phyloP scores from a whole-genome alignment of 35 echinoderm and acorn worm genomes.

The Amphiura filiformis region DNA sequence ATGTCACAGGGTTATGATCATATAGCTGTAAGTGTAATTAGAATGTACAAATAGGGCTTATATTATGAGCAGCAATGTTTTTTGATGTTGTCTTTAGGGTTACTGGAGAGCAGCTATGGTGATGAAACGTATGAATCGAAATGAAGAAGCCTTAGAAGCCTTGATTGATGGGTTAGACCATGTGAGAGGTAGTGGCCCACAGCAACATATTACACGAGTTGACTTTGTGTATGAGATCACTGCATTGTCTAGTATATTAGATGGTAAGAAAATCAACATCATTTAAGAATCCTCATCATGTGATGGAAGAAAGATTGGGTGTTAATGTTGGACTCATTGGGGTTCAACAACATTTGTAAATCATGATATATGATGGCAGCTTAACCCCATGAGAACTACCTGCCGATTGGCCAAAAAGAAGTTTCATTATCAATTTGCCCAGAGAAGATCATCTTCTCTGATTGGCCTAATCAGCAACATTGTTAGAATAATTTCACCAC shows the following conservation, averaged over 20 bases:
- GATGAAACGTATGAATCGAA: neutral
- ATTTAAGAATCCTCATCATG: neutral
- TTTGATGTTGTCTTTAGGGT: slow-evolving; percentile 1
- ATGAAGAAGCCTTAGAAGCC: slow-evolving; percentile 9
- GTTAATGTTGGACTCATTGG: too few relatives aligned
- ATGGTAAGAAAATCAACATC: slow-evolving; percentile 8
- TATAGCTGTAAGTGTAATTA: too few relatives aligned
- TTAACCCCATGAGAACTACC: too few relatives aligned
- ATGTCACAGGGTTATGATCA: too few relatives aligned
- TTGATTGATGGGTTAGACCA: slow-evolving; percentile 22
- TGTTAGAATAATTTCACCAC: too few relatives aligned
- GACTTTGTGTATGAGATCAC: slow-evolving; percentile 30
- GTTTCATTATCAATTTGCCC: neutral
- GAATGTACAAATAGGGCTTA: too few relatives aligned
- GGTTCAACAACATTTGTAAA: too few relatives aligned
- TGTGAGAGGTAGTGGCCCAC: neutral
- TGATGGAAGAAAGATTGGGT: neutral
- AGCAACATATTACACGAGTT: neutral
- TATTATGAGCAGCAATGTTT: too few relatives aligned
- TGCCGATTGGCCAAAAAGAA: too few relatives aligned
- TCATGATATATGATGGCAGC: neutral
- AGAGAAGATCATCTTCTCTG: neutral
- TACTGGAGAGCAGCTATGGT: slow-evolving; percentile 29
- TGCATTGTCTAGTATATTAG: neutral
- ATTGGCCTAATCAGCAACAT: too few relatives aligned